These are phyloP conservation scores for Datnioides undecimradiatus DNA, from an alignment of 2,113 vertebrate species.

Conservation along the genomic window DNA sequence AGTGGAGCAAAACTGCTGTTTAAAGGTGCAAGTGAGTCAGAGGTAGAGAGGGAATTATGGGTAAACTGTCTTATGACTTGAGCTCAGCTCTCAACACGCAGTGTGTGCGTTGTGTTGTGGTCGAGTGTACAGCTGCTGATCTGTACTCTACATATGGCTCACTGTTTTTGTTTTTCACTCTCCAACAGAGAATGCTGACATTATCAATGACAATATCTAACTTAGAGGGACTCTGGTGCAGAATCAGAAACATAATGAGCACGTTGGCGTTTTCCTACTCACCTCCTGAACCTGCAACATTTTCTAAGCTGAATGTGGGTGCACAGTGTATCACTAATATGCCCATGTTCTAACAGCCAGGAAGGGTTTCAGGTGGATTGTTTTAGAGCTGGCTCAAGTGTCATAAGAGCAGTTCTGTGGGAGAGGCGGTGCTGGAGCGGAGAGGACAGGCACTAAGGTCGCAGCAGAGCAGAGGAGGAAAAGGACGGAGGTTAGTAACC, in stretches of 20 bases:
- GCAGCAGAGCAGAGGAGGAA: slow-evolving; percentile 27
- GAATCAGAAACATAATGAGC: not conserved
- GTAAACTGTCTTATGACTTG: slow-evolving; percentile 36
- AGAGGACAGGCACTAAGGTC: slow-evolving; percentile 31
- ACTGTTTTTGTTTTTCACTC: not conserved
- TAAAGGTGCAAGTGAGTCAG: slow-evolving; percentile 45
- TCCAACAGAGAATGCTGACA: not conserved
- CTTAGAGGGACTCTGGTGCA: not conserved
- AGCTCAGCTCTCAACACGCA: slow-evolving; percentile 28
- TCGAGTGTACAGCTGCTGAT: not conserved
- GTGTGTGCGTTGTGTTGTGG: not conserved
- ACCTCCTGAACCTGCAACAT: too few relatives aligned
- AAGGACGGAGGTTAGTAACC: slow-evolving; percentile 71
- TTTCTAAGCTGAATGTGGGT: not conserved
- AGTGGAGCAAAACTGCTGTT: slow-evolving; percentile 49
- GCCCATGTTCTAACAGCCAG: not conserved
- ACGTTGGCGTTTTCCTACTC: not conserved
- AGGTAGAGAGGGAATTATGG: slow-evolving; percentile 30
- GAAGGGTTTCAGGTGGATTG: slow-evolving; percentile 40
- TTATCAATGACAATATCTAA: too few relatives aligned
- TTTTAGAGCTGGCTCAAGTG: slow-evolving; percentile 29
- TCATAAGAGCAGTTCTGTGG: slow-evolving; percentile 45
- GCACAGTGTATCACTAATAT: not conserved
- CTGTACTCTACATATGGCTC: not conserved
- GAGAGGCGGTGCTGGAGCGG: slow-evolving; percentile 30